Conservation (phyloP, 2,888 invertebrate species). For the Podabrus alpinus region DNA sequence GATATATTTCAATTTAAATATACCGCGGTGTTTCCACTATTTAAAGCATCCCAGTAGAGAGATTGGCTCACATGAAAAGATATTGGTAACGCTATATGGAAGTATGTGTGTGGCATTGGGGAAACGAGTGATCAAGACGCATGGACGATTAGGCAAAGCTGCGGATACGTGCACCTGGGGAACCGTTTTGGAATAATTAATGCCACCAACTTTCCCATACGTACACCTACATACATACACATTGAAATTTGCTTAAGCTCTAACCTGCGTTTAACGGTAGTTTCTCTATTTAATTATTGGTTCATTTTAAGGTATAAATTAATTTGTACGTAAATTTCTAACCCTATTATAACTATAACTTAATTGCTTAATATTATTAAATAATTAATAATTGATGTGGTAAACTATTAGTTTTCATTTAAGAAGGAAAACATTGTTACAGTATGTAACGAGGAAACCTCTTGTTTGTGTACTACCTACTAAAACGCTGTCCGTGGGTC, state of each 20-base stretch:
- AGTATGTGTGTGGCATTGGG: conserved; percentile 28
- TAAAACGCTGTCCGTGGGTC: no score
- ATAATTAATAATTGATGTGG: background rate
- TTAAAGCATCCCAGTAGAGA: conserved; percentile 41
- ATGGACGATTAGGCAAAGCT: conserved; percentile 48
- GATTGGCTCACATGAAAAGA: conserved; percentile 31
- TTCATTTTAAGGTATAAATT: conserved; percentile 15
- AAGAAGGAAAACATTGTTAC: background rate
- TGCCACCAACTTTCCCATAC: conserved; percentile 32
- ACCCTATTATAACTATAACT: background rate
- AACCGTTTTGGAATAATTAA: conserved; percentile 46
- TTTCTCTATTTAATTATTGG: conserved; percentile 21
- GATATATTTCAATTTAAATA: conserved; percentile 35
- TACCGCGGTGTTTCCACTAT: conserved; percentile 38
- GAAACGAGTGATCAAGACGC: conserved; percentile 40
- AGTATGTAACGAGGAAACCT: no score
- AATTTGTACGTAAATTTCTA: conserved; percentile 5
- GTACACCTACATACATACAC: conserved; percentile 14
- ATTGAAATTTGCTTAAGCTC: conserved; percentile 9
- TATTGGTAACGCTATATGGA: conserved; percentile 30
- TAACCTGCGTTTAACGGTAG: conserved; percentile 9
- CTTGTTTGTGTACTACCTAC: no score
- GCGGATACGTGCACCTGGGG: conserved; percentile 47
- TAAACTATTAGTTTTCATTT: background rate
- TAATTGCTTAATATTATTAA: background rate